Evolutionary conservation across 2,113 vertebrate species (phyloP).

Genomic region (Sander lucioperca): DNA sequence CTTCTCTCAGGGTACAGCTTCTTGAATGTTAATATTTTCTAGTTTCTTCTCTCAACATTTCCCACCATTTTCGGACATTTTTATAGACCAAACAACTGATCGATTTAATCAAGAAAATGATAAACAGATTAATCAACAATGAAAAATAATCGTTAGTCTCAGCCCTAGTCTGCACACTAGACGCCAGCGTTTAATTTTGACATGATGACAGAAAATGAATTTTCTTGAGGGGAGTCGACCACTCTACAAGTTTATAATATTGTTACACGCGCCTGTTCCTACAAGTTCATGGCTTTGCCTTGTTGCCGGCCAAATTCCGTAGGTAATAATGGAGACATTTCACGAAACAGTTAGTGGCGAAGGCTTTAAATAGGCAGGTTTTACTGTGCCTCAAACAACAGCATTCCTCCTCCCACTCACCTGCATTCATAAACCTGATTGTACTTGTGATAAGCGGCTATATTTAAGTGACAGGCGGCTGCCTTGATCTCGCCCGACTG

Average conservation of each 20-base stretch:
- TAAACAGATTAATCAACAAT: too few relatives aligned
- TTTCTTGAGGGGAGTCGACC: neutral
- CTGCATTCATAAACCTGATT: conserved; percentile 35
- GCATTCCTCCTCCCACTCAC: conserved; percentile 65
- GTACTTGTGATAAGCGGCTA: conserved; percentile 6
- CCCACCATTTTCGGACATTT: too few relatives aligned
- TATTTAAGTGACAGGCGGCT: neutral
- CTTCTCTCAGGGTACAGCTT: too few relatives aligned
- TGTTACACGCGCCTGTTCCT: neutral
- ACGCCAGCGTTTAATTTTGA: neutral
- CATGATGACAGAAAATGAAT: conserved; percentile 5
- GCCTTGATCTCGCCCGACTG: conserved; percentile 30
- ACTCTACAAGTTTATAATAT: neutral
- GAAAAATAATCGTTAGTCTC: too few relatives aligned
- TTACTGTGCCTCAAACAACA: conserved; percentile 3
- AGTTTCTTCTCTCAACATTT: too few relatives aligned
- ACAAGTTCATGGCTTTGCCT: neutral
- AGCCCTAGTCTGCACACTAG: neutral
- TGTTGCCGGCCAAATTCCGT: neutral
- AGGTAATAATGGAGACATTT: conserved; percentile 25
- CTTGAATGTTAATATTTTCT: too few relatives aligned
- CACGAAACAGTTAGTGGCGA: conserved; percentile 12
- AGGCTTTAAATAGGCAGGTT: conserved; percentile 36
- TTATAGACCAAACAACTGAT: too few relatives aligned
- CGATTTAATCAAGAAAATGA: too few relatives aligned